phyloP scores from a whole-genome alignment of 2,113 vertebrate species.

The Caretta caretta region DNA sequence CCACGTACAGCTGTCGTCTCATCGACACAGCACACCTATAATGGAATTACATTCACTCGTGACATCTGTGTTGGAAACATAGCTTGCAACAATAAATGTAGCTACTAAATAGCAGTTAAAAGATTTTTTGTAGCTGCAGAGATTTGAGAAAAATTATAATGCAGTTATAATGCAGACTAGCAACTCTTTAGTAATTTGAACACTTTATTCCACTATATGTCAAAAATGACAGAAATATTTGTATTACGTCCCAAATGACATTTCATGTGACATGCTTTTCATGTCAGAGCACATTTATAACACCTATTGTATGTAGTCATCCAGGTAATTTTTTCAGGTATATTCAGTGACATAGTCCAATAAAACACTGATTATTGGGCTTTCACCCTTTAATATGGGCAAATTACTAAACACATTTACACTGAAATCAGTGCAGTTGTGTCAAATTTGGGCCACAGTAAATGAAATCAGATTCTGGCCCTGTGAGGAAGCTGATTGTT shows the following conservation, averaged over 20 bases:
- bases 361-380: neutral
- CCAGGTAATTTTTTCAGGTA: neutral
- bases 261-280: neutral
- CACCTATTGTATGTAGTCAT: neutral
- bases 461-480: neutral
- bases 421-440: neutral
- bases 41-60: neutral
- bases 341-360: neutral
- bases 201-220: neutral
- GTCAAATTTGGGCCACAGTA: neutral
- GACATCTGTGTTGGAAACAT: neutral
- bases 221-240: neutral
- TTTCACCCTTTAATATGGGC: neutral
- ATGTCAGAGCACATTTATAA: neutral
- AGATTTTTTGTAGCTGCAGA: neutral
- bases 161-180: neutral
- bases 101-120: neutral
- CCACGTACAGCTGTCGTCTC: neutral
- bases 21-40: neutral
- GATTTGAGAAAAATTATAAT: neutral
- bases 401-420: neutral
- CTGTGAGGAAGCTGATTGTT: neutral
- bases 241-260: neutral
- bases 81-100: neutral
- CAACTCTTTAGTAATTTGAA: neutral